These are phyloP conservation scores for Ametastegia equiseti DNA, from an alignment of 2,888 invertebrate genomes.

Conservation along the genomic window DNA sequence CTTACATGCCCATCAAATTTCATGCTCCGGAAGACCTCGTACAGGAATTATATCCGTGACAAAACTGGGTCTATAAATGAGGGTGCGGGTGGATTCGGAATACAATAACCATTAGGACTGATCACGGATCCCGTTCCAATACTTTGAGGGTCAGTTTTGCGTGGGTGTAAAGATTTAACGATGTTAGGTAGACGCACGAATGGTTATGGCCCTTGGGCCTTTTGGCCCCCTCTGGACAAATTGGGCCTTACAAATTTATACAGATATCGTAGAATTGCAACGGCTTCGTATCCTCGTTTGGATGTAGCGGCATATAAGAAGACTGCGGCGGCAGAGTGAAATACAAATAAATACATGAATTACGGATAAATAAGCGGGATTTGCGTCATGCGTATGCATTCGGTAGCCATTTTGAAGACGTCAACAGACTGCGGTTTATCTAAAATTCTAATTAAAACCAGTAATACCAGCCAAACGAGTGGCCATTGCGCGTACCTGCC, in stretches of 20 bases:
- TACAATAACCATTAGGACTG: slow-evolving; percentile 14
- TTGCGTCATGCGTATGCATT: not conserved
- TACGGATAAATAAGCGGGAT: not conserved
- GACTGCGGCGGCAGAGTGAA: not conserved
- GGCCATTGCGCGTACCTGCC: not conserved
- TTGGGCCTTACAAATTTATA: not conserved
- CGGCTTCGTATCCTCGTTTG: no score
- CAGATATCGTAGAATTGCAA: no score
- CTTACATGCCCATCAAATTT: not conserved
- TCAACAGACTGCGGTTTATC: not conserved
- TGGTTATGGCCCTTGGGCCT: not conserved
- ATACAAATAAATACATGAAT: not conserved
- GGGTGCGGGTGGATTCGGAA: not conserved
- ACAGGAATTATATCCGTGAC: no score
- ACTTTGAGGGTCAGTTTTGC: not conserved
- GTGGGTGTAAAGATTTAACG: slow-evolving; percentile 22
- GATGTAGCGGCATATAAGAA: no score
- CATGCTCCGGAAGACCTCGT: not conserved
- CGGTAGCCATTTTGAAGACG: slow-evolving; percentile 7
- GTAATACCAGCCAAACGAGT: not conserved
- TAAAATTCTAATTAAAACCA: slow-evolving; percentile 14
- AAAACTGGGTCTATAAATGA: not conserved
- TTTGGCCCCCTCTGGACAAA: not conserved
- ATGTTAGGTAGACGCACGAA: not conserved
- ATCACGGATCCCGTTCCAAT: not conserved